Conservation (phyloP, 1,140 invertebrate species). For the Drosophila carrolli region DNA sequence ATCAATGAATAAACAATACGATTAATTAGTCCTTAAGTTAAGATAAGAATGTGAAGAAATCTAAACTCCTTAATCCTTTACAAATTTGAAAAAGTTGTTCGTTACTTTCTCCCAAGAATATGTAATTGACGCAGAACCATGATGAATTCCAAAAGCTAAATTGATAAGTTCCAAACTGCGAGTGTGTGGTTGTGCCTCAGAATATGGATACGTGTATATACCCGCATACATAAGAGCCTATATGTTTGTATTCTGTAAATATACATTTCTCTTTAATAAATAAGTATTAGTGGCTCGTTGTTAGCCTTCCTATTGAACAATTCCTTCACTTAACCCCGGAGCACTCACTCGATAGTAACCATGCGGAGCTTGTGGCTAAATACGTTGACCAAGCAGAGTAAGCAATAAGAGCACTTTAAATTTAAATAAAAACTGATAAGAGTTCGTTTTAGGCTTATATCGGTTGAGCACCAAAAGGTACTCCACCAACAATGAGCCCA, state of each 20-base stretch:
- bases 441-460: conserved; percentile 16
- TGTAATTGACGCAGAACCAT: conserved; percentile 43
- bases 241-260: conserved; percentile 45
- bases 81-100: neutral
- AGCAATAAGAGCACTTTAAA: neutral
- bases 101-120: neutral
- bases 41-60: no score
- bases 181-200: conserved; percentile 20
- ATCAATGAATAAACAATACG: no score
- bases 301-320: conserved; percentile 33
- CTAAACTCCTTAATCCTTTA: neutral
- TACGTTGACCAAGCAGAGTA: conserved; percentile 30
- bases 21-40: no score
- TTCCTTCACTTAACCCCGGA: conserved; percentile 42
- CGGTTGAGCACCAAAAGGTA: conserved; percentile 38
- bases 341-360: conserved; percentile 26
- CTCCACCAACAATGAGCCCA: conserved; percentile 33
- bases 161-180: conserved; percentile 34
- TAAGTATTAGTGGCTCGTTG: conserved; percentile 29
- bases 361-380: conserved; percentile 44
- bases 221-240: conserved; percentile 29
- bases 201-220: conserved; percentile 22
- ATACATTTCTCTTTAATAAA: conserved; percentile 40
- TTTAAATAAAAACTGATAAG: neutral
- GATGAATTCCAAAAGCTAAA: conserved; percentile 29